These are phyloP conservation scores for Myrmecophaga tridactyla DNA, from an alignment of 2,113 vertebrate species.

Conservation along the genomic window DNA sequence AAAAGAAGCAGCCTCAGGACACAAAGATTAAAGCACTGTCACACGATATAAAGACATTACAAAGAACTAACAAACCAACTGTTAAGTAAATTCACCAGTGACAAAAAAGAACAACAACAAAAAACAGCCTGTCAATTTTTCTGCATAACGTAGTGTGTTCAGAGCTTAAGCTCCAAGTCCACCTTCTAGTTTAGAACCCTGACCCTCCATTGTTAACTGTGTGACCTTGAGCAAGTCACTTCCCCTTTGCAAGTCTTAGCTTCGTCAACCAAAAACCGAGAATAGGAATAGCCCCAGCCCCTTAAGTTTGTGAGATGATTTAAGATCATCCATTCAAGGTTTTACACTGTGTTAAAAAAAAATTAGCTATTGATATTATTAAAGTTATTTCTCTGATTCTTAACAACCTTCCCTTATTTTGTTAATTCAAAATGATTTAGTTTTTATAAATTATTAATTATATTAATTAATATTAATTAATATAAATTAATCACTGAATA, in stretches of 20 bases:
- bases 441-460: background rate
- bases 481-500: too few species aligned
- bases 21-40: conserved; percentile 59
- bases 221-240: background rate
- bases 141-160: background rate
- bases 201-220: background rate
- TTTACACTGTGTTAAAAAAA: background rate
- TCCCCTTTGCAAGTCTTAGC: background rate
- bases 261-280: background rate
- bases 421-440: background rate
- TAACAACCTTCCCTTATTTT: background rate
- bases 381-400: background rate
- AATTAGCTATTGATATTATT: background rate
- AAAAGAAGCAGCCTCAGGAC: conserved; percentile 45
- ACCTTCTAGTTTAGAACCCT: background rate
- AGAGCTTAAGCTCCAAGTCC: background rate
- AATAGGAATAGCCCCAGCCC: background rate
- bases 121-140: background rate
- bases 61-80: background rate
- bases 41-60: conserved; percentile 50
- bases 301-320: background rate
- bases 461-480: too few species aligned
- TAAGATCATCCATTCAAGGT: background rate
- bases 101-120: too few species aligned
- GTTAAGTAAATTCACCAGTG: background rate